Evolutionary conservation across 2,888 invertebrate species (phyloP), one percentile per base, ranked within the genome.

Genomic region (Erebia aethiops): DNA sequence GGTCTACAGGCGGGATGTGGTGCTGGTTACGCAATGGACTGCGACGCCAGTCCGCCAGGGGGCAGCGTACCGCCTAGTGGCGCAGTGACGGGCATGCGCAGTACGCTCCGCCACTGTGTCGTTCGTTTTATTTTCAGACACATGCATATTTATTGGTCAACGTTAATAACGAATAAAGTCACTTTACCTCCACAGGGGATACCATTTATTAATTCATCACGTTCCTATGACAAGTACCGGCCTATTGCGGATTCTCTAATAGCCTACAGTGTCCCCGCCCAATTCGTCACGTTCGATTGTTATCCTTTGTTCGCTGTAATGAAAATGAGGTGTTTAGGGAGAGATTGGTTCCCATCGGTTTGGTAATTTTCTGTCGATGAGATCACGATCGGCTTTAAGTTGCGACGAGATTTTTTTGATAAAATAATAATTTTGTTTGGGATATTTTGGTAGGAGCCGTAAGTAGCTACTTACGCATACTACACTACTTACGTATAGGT

Each of bases 51-150:
- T 84, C 92, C 92, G 87, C 92, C 86, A 92, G 92, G 91, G 92
- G 92, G 92, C 90, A 90, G 87, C 89, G 88, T 87, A 86, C 83
- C 81, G 86, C 81, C 84, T 79, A 88, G 91, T 92, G 93, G 93
- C 92, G 93, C 93, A 93, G 90, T 92, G 92, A 81, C 92, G 90
- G 81, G 93, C 93, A 91, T 93, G 93, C 93, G 93, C 91, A 88
- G 80, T 88, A 13, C 60, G 43, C 73, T 58, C 70, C 70, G 60
- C 64, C 64, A 61, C 69, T 63, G 71, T 76, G 60, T 76, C 75
- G 74, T 75, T 73, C 74, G 70, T 73, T 75, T 66, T 76, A 73
- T 75, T 76, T 76, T 75, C 65, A 72, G 73, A 67, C 65, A 73
- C 74, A 68, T 75, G 71, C 67, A 72, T 76, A 73, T 72, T 72